phyloP scores from a whole-genome alignment of 2,113 vertebrate genomes.

The Clarias gariepinus region DNA sequence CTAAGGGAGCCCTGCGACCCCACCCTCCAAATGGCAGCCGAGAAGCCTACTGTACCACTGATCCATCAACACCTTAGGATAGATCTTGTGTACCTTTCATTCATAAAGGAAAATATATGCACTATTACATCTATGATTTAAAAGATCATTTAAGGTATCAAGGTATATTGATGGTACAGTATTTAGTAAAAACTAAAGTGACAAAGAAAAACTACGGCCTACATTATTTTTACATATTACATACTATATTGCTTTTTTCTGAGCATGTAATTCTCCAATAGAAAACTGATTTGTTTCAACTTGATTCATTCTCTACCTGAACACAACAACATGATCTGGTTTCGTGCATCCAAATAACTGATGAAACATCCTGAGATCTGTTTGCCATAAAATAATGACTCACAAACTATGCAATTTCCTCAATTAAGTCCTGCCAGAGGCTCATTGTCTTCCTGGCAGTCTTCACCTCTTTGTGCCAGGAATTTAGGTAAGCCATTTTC shows the following conservation, averaged over 20 bases:
- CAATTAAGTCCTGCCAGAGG: slow-evolving; percentile 55
- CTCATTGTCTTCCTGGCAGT: slow-evolving; percentile 44
- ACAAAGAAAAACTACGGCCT: too few relatives aligned
- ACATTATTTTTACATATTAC: too few relatives aligned
- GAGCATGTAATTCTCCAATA: not conserved
- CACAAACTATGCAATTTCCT: slow-evolving; percentile 22
- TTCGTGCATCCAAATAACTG: not conserved
- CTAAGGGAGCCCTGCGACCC: too few relatives aligned
- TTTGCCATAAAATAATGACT: slow-evolving; percentile 46
- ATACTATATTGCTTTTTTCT: not conserved
- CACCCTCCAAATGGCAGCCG: too few relatives aligned
- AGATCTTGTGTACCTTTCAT: too few relatives aligned
- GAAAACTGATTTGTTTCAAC: not conserved
- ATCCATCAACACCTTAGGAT: too few relatives aligned
- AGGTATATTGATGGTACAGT: not conserved
- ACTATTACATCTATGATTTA: not conserved
- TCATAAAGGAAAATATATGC: not conserved
- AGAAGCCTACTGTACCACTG: too few relatives aligned
- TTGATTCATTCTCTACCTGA: not conserved
- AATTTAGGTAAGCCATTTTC: slow-evolving; percentile 44
- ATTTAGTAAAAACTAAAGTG: not conserved
- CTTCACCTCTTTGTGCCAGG: slow-evolving; percentile 53
- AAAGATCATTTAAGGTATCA: not conserved
- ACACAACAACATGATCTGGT: slow-evolving; percentile 20
- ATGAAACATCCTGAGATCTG: slow-evolving; percentile 1